Percentiles rank a stretch among this genome's conserved stretches.
Conservation (phyloP, 2,797 vertebrate genomes). For the Acrossocheilus wenchowensis region DNA sequence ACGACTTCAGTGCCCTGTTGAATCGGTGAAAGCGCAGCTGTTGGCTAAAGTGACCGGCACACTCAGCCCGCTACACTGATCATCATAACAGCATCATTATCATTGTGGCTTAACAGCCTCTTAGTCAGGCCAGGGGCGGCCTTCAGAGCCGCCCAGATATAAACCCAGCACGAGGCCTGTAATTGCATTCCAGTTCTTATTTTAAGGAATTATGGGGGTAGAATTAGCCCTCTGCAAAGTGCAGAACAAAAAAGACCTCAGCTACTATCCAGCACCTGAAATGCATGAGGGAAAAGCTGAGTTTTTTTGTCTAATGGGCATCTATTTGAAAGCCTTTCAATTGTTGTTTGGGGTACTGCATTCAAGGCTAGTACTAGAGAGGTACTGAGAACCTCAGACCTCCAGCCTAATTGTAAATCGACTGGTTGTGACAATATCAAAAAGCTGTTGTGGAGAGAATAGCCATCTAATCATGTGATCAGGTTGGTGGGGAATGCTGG, state of each 20-base stretch:
- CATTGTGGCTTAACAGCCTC: constrained; percentile 52
- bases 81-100: constrained; percentile 53
- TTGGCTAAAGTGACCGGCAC: constrained; percentile 48
- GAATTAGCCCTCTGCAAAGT: constrained; percentile 42
- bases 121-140: constrained; percentile 49
- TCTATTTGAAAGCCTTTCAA: constrained; percentile 46
- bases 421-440: not conserved
- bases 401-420: not conserved
- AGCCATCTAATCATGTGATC: constrained; percentile 51
- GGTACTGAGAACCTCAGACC: not conserved
- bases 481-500: constrained; percentile 44
- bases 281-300: not conserved
- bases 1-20: constrained; percentile 29
- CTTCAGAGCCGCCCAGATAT: constrained; percentile 41
- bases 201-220: constrained; percentile 54
- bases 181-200: constrained; percentile 51
- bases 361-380: not conserved
- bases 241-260: constrained; percentile 34
- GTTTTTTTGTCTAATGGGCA: constrained; percentile 39
- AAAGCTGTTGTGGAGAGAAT: constrained; percentile 36
- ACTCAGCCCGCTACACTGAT: constrained; percentile 19
- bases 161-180: constrained; percentile 36
- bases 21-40: constrained; percentile 57
- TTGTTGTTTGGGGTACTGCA: constrained; percentile 9
- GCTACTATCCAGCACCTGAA: constrained; percentile 47